Percentiles rank a stretch among this genome's conserved stretches.
phyloP scores from a whole-genome alignment of 2,797 vertebrate species.

The Cryptoprocta ferox region DNA sequence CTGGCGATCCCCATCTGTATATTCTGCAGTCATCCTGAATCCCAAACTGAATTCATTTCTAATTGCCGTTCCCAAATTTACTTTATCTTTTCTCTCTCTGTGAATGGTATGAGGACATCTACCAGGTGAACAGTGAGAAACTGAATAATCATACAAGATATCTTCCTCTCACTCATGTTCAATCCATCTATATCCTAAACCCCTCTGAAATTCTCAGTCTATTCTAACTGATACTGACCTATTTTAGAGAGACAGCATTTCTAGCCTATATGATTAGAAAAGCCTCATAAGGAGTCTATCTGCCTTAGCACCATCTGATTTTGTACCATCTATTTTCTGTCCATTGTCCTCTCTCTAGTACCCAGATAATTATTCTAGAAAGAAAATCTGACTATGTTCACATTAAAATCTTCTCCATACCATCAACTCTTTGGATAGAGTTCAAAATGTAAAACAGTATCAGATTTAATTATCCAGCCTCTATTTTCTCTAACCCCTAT shows the following conservation, averaged over 20 bases:
- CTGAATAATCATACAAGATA: neutral
- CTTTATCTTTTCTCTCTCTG: neutral
- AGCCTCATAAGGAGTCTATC: neutral
- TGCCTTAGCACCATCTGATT: neutral
- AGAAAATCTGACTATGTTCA: neutral
- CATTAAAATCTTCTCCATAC: neutral
- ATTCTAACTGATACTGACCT: neutral
- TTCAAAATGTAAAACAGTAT: neutral
- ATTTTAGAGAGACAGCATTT: neutral
- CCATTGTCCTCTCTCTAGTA: neutral
- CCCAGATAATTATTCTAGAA: neutral
- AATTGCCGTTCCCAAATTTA: neutral
- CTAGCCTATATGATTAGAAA: neutral
- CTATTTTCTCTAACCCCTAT: neutral
- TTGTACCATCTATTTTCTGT: neutral
- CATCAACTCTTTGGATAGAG: neutral
- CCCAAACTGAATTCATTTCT: neutral
- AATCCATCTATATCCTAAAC: neutral
- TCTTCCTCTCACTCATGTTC: neutral
- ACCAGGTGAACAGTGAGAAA: neutral
- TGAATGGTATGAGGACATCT: neutral
- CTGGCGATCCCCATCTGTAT: neutral
- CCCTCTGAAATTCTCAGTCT: neutral
- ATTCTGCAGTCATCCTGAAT: neutral
- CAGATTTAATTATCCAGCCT: neutral